Evolutionary conservation across 2,888 invertebrate genomes (phyloP), one percentile per base, ranked within the genome.

Genomic region (Thumatha senex): DNA sequence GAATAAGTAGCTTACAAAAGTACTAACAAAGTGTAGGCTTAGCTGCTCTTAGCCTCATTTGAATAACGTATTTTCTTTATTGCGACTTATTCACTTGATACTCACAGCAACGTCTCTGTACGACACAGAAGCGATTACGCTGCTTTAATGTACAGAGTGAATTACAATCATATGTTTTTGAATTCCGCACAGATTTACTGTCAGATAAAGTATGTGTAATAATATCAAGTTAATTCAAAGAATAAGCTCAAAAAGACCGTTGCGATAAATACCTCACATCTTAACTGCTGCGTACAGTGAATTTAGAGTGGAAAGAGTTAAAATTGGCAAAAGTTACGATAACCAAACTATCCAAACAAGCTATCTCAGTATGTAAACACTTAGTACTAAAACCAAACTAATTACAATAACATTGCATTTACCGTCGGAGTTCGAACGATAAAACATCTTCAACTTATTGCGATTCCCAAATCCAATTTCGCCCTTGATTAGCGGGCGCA

Each of bases 351-450:
- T 81, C 80, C 65, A 66, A 74, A 69, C 77, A 84, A 81, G 80
- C 85, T 76, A 81, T 82, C 75, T 72, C 76, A 82, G 73, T 77
- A 82, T 80, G 79, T 85, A 87, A 87, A 89, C 87, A 89, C 82
- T 86, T 84, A 77, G 75, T 81, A 85, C 79, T 82, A 84, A 84
- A 87, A 86, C 78, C 89, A 90, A 90, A 90, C 88, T 84, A 86
- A 87, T 83, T 84, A 88, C 86, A 87, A 89, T 84, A 89, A 89
- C 89, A 89, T 89, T 89, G 86, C 86, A 92, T 92, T 92, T 92
- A 92, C 92, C 92, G 87, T 92, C 92, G 83, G 91, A 89, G 87
- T 92, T 92, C 82, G 91, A 92, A 86, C 92, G 92, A 92, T 92
- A 92, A 92, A 92, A 92, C 92, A 92, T 92, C 92, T 91, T 92